Base-by-base conservation (phyloP, 2,797 vertebrate species). In the Danio tinwini region DNA sequence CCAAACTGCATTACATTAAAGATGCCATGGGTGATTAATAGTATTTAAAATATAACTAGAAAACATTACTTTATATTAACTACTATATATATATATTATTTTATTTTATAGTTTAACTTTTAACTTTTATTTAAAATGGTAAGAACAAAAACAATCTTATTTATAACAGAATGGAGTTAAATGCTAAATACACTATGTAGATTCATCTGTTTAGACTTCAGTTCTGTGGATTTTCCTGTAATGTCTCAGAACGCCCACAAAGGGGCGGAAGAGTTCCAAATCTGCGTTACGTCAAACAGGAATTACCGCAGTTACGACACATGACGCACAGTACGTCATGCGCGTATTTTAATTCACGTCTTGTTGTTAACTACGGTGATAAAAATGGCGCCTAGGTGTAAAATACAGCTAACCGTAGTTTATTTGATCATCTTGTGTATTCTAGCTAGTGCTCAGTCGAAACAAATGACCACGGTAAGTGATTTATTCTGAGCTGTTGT, bases 331-430 rank as follows among this genome's bases (percentile, higher is more conserved):
- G 5, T 17, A 44, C 53, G 55, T 67, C 64, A 50, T 49, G 9
- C 7, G 45, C 10, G 67, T 13, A 61, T 61, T 40, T n/a, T 50
- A 40, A 69, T 50, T 50, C 0, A 59, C 55, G 76, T n/a, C 19
- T 69, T 74, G 72, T 78, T 61, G 9, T 16, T 21, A 50, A 62
- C 37, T 44, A 29, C 58, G 44, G 4, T 49, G 47, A 13, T 10
- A 59, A 64, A 76, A 64, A 80, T 80, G 78, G 78, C 69, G 69
- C 39, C 69, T 53, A 56, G 40, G 7, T 45, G 50, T 59, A 64
- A 65, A 73, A 80, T 17, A 49, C 9, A 16, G 64, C 14, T 72
- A 80, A 49, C 59, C 7, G 40, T 49, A 29, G 16, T 55, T 44
- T 53, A 39, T 73, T 64, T 73, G 5, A 19, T 45, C 16, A 16